Base-by-base conservation (phyloP, 1,140 invertebrate species). In the Aphaenogaster ashmeadi region DNA sequence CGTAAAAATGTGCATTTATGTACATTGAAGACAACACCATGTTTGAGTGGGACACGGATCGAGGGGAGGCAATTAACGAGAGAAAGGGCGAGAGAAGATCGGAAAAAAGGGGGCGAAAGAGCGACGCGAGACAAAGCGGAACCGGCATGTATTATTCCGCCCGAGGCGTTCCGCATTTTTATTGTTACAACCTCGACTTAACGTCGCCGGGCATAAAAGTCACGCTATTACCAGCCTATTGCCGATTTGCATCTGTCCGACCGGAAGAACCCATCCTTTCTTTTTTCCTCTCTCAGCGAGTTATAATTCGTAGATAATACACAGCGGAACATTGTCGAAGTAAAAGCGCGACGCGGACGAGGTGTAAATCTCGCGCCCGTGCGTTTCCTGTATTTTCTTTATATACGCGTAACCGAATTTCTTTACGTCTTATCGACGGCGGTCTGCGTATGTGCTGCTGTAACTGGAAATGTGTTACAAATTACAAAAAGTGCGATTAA, bases 1-100 rank as follows among this genome's bases (percentile, higher is more conserved):
- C 83, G 47, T 80, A 86, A 86, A 86, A 86, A 80, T 78, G 75
- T 41, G 52, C 50, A 86, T 80, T 78, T 86, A 86, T 80, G 50
- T 52, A 80, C 62, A 79, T 79, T 47, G 47, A 66, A 77, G 80
- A 74, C 54, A 50, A 44, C 38, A 11, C 44, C 75, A 36, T 13
- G 11, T 33, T 27, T 36, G 36, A n/a, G 58, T 6, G 38, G 21
- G 47, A 9, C 36, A 38, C n/a, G 50, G 72, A 79, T 79, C 60
- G 47, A 86, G 60, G 15, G 27, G 60, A 13, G 36, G n/a, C 47
- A 86, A 84, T 84, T 84, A 75, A 36, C 33, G 27, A 13, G 41
- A 33, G 21, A 38, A 56, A 72, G 44, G 13, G 9, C 1, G 21
- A 83, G 36, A 11, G 21, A 18, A 54, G 44, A 66, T 41, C 5